Evolutionary conservation across 2,797 vertebrate species (phyloP), one percentile per base, ranked within the genome.

Genomic region (Enteromius viviparus): DNA sequence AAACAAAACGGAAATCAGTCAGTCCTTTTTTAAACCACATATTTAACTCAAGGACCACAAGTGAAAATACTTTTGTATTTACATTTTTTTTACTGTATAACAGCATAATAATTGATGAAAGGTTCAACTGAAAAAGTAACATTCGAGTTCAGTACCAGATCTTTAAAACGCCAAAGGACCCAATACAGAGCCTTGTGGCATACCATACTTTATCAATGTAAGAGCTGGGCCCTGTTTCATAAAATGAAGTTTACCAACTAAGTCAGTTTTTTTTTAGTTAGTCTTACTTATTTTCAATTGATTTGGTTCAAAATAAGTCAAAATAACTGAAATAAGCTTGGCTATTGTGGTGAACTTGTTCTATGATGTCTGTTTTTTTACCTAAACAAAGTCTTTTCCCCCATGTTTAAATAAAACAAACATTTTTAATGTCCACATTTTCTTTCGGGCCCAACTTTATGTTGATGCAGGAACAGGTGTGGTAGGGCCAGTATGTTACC

Each of bases 401-500:
- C 6, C 23, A 17, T 23, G 47, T 19, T 53, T 53, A 34, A 53
- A 34, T 29, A 29, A 26, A 26, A 26, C 6, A 26, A 69, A 17
- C 0, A 8, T 2, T 2, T 40, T 23, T 17, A 75, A 55, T 75
- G 5, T n/a, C 19, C 53, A 34, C 21, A 3, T 53, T 53, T 26
- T 72, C 23, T 47, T 77, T 47, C 19, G 1, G 40, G 21, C 10
- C 23, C 2, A 14, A 64, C 40, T 21, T 11, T 12, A 51, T 5
- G 17, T 12, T 72, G 47, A 64, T 29, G n/a, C 55, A 62, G 37
- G 15, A 8, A 45, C 15, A 42, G 75, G 15, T 42, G 53, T 60
- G 55, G 19, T 29, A 7, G 40, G 55, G 40, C 15, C 7, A 23
- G 47, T 26, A 19, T 51, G 62, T 84, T 68, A 98, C 97, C 96